Conservation (phyloP, 2,888 invertebrate species). For the Alloscopus bannaensis region DNA sequence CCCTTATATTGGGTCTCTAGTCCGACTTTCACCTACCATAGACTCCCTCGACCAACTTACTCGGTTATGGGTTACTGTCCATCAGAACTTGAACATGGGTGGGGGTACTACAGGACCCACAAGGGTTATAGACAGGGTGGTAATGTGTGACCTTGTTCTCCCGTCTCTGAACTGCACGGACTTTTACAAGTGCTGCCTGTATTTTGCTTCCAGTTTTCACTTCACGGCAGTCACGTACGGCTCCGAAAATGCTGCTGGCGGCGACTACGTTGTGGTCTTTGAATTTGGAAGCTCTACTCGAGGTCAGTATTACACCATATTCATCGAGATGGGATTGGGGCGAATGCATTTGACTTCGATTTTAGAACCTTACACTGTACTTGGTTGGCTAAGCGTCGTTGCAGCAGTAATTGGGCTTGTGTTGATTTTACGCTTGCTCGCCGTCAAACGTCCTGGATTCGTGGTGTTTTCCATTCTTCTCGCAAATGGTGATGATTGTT, state of each 20-base stretch:
- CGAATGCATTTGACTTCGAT: background rate
- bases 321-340: background rate
- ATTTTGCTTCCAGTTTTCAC: too few species aligned
- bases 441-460: background rate
- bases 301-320: background rate
- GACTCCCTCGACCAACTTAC: too few species aligned
- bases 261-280: too few species aligned
- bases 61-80: too few species aligned
- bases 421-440: background rate
- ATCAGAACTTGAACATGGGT: too few species aligned
- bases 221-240: too few species aligned
- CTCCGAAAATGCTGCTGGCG: too few species aligned
- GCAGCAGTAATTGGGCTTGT: background rate
- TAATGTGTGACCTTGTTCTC: too few species aligned
- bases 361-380: background rate
- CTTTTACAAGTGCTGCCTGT: background rate
- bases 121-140: too few species aligned
- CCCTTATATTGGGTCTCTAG: too few species aligned
- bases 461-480: background rate
- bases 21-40: too few species aligned
- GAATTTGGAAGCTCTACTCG: background rate
- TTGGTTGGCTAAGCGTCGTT: background rate
- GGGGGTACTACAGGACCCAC: too few species aligned
- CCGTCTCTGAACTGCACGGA: background rate
- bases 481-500: constrained; percentile 5